Conservation (phyloP, 2,888 invertebrate genomes). For the Netelia virgata region DNA sequence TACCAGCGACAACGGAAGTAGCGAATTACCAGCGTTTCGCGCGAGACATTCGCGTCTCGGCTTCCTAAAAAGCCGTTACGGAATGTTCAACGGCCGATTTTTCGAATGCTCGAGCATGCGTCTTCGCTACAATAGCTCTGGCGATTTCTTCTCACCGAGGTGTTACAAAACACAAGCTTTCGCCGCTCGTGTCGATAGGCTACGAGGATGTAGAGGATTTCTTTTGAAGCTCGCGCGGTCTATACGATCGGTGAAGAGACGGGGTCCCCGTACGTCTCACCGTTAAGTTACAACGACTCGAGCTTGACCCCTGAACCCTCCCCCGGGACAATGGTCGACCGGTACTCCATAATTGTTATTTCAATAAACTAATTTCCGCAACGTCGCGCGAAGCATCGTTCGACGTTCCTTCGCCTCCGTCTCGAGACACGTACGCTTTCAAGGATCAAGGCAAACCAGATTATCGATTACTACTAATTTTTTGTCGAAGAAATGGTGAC, state of each 20-base stretch:
- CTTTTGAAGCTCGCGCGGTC: conserved; percentile 19
- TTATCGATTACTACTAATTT: too few relatives aligned
- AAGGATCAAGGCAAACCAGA: too few relatives aligned
- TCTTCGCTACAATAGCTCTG: conserved; percentile 31
- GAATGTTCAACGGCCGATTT: conserved; percentile 11
- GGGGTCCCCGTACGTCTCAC: conserved; percentile 70
- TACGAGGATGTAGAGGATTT: conserved; percentile 47
- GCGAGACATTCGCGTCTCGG: not conserved
- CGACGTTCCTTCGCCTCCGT: conserved; percentile 59
- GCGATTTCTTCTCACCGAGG: conserved; percentile 37
- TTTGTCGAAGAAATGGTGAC: too few relatives aligned
- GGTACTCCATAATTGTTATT: conserved; percentile 81
- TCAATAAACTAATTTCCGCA: conserved; percentile 82
- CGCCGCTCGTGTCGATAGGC: conserved; percentile 27
- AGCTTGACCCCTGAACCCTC: conserved; percentile 78
- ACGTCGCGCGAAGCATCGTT: conserved; percentile 58
- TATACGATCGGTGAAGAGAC: conserved; percentile 17
- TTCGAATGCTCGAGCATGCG: conserved; percentile 13
- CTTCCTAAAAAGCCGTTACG: not conserved
- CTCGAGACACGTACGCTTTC: conserved; percentile 62
- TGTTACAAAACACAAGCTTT: conserved; percentile 43
- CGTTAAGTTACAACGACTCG: conserved; percentile 79
- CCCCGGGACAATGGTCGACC: conserved; percentile 77
- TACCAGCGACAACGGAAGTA: conserved; percentile 55
- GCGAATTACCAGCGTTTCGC: conserved; percentile 63